Percentiles rank a stretch among this genome's conserved stretches.
Conservation (phyloP, 2,888 invertebrate species). For the Aphodius sticticus region DNA sequence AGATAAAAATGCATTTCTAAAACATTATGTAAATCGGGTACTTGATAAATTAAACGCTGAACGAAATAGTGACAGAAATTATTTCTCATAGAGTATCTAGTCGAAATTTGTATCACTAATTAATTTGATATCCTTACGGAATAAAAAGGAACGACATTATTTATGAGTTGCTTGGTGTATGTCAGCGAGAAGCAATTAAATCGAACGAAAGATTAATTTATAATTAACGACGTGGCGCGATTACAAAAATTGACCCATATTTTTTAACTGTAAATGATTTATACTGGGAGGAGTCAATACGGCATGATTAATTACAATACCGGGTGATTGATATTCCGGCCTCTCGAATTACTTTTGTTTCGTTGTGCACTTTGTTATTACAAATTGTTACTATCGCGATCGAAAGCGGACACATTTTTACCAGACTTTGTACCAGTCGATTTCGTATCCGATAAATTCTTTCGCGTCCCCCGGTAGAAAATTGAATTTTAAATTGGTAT, state of each 20-base stretch:
- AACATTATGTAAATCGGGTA: no score
- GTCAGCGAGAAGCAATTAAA: background rate
- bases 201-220: conserved; percentile 7
- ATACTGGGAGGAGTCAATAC: conserved; percentile 13
- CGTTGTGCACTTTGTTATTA: conserved; percentile 9
- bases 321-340: conserved; percentile 19
- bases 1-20: no score
- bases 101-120: background rate
- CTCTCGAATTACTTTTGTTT: conserved; percentile 7
- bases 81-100: no score
- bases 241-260: conserved; percentile 18
- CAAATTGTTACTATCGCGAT: conserved; percentile 10
- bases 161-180: background rate
- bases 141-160: background rate
- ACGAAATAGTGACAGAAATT: no score
- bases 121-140: background rate
- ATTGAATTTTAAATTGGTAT: background rate
- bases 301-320: conserved; percentile 17
- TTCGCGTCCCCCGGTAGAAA: background rate
- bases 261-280: conserved; percentile 24
- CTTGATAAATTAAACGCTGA: no score
- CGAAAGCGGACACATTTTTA: conserved; percentile 4
- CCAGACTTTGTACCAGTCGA: background rate
- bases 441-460: background rate
- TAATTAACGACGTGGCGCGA: conserved; percentile 6